Conservation (phyloP, 2,113 vertebrate genomes). For the Jaculus jaculus region DNA sequence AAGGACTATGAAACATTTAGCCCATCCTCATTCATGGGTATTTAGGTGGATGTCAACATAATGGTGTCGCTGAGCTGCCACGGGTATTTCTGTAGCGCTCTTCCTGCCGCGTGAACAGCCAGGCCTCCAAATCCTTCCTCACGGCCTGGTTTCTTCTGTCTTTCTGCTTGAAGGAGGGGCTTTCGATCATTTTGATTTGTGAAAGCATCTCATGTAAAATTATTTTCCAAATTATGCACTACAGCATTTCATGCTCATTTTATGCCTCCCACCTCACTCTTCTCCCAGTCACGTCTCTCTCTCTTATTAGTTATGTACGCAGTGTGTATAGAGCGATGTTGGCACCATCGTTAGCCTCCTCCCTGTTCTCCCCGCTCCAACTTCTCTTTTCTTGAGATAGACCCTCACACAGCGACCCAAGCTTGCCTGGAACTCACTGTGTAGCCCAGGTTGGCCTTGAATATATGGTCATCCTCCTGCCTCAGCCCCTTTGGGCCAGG, state of each 20-base stretch:
- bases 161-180: not conserved
- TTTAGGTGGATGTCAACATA: not conserved
- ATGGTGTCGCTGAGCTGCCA: too few species aligned
- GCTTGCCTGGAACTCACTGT: not conserved
- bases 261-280: not conserved
- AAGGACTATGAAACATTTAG: not conserved
- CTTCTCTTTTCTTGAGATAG: not conserved
- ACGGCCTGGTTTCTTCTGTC: not conserved
- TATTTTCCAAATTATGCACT: not conserved
- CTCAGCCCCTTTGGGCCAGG: not conserved
- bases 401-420: not conserved
- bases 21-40: not conserved
- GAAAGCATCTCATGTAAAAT: not conserved
- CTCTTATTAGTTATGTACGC: too few species aligned
- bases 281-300: too few species aligned
- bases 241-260: not conserved
- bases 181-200: not conserved
- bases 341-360: too few species aligned
- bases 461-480: not conserved
- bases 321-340: too few species aligned
- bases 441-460: not conserved
- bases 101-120: not conserved
- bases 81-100: not conserved
- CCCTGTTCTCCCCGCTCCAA: too few species aligned
- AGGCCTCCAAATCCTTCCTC: not conserved